A percentile compares a stretch with the other conserved stretches of the same genome.
These are phyloP conservation scores for Falco punctatus DNA, from an alignment of 2,113 vertebrate genomes.

Conservation along the genomic window DNA sequence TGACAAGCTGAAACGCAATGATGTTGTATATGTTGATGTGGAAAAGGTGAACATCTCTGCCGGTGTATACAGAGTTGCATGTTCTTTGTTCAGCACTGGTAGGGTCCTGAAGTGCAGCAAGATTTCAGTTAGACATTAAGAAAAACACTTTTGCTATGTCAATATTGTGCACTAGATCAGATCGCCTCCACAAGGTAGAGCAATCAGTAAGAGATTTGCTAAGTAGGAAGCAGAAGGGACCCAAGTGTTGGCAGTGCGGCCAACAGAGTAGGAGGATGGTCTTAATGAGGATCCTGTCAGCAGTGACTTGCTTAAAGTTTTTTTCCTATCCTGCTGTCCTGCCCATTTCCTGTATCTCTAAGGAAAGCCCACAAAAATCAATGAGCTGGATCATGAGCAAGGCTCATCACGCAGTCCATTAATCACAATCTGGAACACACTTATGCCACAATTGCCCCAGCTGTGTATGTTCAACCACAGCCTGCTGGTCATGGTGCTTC, in stretches of 20 bases:
- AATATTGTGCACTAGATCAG: neutral
- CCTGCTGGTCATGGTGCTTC: neutral
- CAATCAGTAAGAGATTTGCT: neutral
- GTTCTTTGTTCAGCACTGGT: neutral
- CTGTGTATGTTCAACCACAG: neutral
- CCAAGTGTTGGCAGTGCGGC: neutral
- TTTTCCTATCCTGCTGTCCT: neutral
- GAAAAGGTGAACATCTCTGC: neutral
- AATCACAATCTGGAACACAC: neutral
- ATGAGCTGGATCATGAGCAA: neutral
- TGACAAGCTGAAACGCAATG: neutral
- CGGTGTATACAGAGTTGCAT: fast-evolving
- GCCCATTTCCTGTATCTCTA: neutral
- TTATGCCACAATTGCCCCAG: neutral
- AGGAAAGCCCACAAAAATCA: neutral
- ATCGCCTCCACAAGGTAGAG: neutral
- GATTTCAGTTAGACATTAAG: neutral
- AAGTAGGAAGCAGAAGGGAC: neutral
- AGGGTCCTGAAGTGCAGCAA: neutral
- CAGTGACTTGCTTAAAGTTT: neutral
- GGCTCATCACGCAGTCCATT: neutral
- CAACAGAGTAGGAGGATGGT: neutral
- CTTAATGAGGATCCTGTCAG: neutral
- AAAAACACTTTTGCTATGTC: neutral
- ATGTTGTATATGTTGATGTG: neutral